Conservation (phyloP, 2,888 invertebrate species). For the Aspidiotus rigidus region DNA sequence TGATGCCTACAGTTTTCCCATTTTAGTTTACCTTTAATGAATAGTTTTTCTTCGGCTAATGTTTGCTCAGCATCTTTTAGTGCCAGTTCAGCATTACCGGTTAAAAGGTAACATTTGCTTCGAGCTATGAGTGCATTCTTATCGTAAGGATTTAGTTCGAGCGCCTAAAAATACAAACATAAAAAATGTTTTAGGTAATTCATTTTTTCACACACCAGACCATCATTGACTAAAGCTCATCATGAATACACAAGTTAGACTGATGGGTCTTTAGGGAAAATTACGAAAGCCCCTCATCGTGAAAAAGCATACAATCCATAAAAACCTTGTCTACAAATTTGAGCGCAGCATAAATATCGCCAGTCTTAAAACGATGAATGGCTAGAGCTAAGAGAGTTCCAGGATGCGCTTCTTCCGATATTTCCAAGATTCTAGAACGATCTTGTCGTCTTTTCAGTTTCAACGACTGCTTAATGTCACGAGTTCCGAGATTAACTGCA, state of each 20-base stretch:
- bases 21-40: constrained; percentile 47
- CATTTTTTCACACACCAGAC: background rate
- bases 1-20: background rate
- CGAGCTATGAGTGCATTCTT: constrained; percentile 78
- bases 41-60: constrained; percentile 60
- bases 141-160: constrained; percentile 75
- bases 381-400: constrained; percentile 66
- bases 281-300: background rate
- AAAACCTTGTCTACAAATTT: constrained; percentile 69
- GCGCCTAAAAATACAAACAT: constrained; percentile 54
- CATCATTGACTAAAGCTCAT: background rate
- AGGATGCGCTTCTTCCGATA: constrained; percentile 71
- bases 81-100: constrained; percentile 75
- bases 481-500: constrained; percentile 74
- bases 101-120: constrained; percentile 75
- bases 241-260: background rate
- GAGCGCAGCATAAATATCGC: constrained; percentile 61
- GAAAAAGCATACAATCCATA: background rate
- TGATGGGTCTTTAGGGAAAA: background rate
- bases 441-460: constrained; percentile 71
- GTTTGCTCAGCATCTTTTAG: constrained; percentile 77
- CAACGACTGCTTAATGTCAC: constrained; percentile 76
- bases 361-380: constrained; percentile 64
- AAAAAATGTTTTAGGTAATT: background rate
- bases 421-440: constrained; percentile 58